Conservation (phyloP, 92 coral and sea anemone genomes). For the Phenganax subtilis region DNA sequence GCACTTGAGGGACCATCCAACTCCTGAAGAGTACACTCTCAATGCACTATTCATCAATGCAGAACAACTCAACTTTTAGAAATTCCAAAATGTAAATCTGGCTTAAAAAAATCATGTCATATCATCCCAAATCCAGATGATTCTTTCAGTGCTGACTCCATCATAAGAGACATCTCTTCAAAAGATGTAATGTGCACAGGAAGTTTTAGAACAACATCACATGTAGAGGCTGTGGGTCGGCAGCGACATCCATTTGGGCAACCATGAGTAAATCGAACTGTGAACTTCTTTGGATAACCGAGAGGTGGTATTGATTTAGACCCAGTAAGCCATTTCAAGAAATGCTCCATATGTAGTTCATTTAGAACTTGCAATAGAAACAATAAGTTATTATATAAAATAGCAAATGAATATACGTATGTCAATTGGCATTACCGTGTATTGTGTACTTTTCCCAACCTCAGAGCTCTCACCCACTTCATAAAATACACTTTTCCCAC, state of each 20-base stretch:
- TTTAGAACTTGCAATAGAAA: background rate
- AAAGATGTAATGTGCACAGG: constrained; percentile 56
- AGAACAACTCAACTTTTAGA: no score
- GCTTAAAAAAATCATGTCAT: background rate
- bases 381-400: no score
- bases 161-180: constrained; percentile 56
- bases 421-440: no score
- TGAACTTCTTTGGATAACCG: constrained; percentile 56
- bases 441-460: no score
- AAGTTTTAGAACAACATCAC: constrained; percentile 52
- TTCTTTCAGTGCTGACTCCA: constrained; percentile 56
- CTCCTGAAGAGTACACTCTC: no score
- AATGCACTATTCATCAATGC: background rate
- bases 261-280: constrained; percentile 58
- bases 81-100: no score
- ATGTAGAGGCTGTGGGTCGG: constrained; percentile 69
- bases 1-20: no score
- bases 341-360: constrained; percentile 14
- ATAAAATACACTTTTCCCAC: no score
- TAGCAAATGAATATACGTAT: no score
- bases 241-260: constrained; percentile 56
- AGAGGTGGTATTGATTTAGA: constrained; percentile 39
- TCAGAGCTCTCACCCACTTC: no score
- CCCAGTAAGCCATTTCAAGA: constrained; percentile 43
- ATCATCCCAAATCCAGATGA: constrained; percentile 55